Percentiles rank a stretch among this genome's conserved stretches.
phyloP scores from a whole-genome alignment of 2,888 invertebrate genomes.

The Phengaris arion region DNA sequence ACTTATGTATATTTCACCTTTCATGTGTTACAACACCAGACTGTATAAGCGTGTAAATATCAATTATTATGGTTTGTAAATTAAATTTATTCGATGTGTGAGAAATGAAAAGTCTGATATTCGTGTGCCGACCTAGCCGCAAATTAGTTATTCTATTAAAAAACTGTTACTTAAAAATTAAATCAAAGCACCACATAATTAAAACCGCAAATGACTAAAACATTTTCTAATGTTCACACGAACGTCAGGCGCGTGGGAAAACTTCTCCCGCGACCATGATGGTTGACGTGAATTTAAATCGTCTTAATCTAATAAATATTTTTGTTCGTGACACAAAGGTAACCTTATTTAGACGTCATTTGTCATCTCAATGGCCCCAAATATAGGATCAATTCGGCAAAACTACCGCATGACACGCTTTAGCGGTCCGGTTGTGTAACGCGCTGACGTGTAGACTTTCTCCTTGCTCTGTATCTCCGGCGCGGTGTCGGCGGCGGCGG shows the following conservation, averaged over 20 bases:
- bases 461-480: conserved; percentile 46
- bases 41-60: background rate
- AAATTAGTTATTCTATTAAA: background rate
- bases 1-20: background rate
- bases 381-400: background rate
- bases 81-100: background rate
- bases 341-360: background rate
- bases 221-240: background rate
- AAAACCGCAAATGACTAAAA: background rate
- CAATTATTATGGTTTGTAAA: background rate
- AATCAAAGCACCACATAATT: background rate
- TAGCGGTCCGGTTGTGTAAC: conserved; percentile 62
- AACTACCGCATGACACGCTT: conserved; percentile 51
- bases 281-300: background rate
- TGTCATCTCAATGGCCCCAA: background rate
- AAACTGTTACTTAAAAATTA: background rate
- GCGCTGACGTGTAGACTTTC: conserved; percentile 67
- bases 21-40: background rate
- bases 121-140: background rate
- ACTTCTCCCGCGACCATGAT: background rate
- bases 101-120: background rate
- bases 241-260: conserved; percentile 11
- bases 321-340: background rate
- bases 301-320: background rate
- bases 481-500: conserved; percentile 31